Evolutionary conservation across 1,140 invertebrate species (phyloP), one percentile per base, ranked within the genome.

Genomic region (Diuraphis noxia): DNA sequence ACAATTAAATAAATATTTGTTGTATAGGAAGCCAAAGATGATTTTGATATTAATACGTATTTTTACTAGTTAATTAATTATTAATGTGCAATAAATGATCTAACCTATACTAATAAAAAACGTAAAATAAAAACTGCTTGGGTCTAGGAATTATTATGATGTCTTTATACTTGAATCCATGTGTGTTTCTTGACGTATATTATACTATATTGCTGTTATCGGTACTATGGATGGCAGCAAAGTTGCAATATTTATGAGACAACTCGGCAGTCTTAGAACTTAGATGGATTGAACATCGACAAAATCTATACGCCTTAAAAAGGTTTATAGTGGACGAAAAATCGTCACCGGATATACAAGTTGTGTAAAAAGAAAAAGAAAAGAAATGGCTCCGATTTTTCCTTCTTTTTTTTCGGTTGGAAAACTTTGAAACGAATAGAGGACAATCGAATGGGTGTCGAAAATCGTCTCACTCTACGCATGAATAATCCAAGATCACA

Each of bases 401-500:
- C 56, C 52, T 30, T 63, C n/a, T 52, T 56, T 56, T 86, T 40
- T 63, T 88, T 88, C 86, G 52, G 86, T 88, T 63, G 86, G 25
- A 88, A 88, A 88, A 88, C 86, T 88, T 88, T 63, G 52, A 40
- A 88, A 88, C 52, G 86, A 63, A 88, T 88, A n/a, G 49, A 34
- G 86, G 23, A 56, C 36, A 86, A 38, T 52, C 9, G 21, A 36
- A 86, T 86, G 49, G 36, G 52, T 88, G 86, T 88, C 40, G 86
- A 88, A 88, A 88, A 63, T 88, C 52, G 86, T 88, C 36, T 63
- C 56, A 88, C 52, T 63, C 36, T 63, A 88, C 86, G 52, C 86
- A 63, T 88, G 86, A 56, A 63, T 63, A 63, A 88, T 63, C 49
- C 38, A 13, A 52, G 52, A n/a, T 17, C 56, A 13, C 36, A 41